Evolutionary conservation across 2,888 invertebrate genomes (phyloP).

Genomic region (Plutella xylostella): DNA sequence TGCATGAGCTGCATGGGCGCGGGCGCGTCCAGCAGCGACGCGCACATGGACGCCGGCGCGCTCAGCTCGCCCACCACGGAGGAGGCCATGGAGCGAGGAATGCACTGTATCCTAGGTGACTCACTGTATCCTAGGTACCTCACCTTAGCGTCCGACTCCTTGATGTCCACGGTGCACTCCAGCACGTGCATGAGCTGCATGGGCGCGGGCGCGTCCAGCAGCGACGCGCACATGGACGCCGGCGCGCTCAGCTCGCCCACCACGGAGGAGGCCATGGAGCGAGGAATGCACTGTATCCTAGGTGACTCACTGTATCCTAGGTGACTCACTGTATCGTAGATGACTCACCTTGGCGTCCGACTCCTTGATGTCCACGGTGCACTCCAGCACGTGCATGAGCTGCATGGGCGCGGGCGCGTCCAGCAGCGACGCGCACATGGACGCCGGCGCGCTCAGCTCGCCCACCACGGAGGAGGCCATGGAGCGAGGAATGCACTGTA

Average conservation of each 20-base stretch:
- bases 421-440: constrained; percentile 72
- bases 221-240: constrained; percentile 73
- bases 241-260: constrained; percentile 76
- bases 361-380: constrained; percentile 93
- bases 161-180: constrained; percentile 93
- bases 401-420: constrained; percentile 70
- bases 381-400: constrained; percentile 87
- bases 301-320: too few species aligned
- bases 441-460: constrained; percentile 74
- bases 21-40: constrained; percentile 67
- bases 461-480: constrained; percentile 82
- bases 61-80: constrained; percentile 77
- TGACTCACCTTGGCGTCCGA: constrained; percentile 80
- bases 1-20: constrained; percentile 77
- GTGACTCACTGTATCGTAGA: neutral
- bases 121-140: neutral
- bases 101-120: constrained; percentile 75
- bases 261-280: constrained; percentile 83
- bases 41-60: constrained; percentile 74
- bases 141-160: constrained; percentile 89
- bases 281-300: constrained; percentile 86
- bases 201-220: constrained; percentile 68
- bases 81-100: constrained; percentile 85
- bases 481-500: constrained; percentile 85
- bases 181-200: constrained; percentile 82